Evolutionary conservation across 2,797 vertebrate species (phyloP), one percentile per base, ranked within the genome.

Genomic region (Cygnus olor): DNA sequence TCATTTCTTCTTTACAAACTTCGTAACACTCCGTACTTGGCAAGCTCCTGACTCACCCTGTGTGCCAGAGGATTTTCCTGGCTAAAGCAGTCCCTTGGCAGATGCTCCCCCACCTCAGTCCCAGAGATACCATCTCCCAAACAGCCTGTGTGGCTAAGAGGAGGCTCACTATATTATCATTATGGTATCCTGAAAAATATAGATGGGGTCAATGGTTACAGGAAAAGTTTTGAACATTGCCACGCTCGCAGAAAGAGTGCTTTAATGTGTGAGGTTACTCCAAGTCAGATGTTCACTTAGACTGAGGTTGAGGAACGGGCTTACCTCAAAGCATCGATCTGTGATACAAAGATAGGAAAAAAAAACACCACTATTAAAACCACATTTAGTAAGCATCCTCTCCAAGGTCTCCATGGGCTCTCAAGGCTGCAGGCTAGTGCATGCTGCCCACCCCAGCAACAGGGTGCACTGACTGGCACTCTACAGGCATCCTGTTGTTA

Each of bases 101-200:
- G 84, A 92, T 89, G 57, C 63, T 94, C 27, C 53, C 64, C 6
- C 63, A 83, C 65, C 84, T 85, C 86, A 92, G 74, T 88, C 69
- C 53, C 63, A 54, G 71, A 95, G 93, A 89, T 92, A 92, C 54
- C 70, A 92, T 94, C 93, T 96, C 78, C 65, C 71, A 77, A 80
- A 73, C 88, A 94, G 88, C 80, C 56, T 66, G 42, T 90, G 74
- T 90, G 90, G 94, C 84, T 72, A 77, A 94, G 61, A 87, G 61
- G 18, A 87, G 74, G 61, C 68, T 94, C 84, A 78, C 90, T 89
- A 1, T 71, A 51, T 68, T 80, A 83, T 65, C 57, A 8, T 63
- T 85, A 69, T 2, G 0, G 38, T 69, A 80, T 76, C 45, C 85
- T 88, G 87, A 71, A 91, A 94, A 91, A 93, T 71, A 78, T 0